Percentiles rank a stretch among this genome's conserved stretches.
phyloP scores from a whole-genome alignment of 1,140 invertebrate species.

The Condylostylus longicornis region DNA sequence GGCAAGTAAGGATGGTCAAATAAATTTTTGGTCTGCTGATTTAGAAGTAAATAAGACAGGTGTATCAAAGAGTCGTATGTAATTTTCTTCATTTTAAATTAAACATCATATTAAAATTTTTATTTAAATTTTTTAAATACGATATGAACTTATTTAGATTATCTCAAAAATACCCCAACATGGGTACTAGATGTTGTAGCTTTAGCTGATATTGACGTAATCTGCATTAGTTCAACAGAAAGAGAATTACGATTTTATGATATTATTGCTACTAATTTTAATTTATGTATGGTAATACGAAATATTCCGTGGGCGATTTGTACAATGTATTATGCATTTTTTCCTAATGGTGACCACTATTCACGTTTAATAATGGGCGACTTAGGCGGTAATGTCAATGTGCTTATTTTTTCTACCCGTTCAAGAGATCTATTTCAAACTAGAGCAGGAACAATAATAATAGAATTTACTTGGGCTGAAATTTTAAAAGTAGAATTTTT shows the following conservation, averaged over 20 bases:
- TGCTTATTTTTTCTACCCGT: constrained; percentile 42
- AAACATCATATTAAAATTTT: neutral
- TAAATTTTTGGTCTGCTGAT: constrained; percentile 54
- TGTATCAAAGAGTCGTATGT: constrained; percentile 42
- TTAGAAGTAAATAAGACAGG: constrained; percentile 41
- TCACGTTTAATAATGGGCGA: constrained; percentile 50
- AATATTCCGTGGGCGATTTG: constrained; percentile 37
- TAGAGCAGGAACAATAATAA: constrained; percentile 38
- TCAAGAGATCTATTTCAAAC: constrained; percentile 49
- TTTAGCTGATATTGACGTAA: constrained; percentile 50
- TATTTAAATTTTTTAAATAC: constrained; percentile 4
- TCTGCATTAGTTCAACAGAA: constrained; percentile 51
- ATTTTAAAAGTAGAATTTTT: constrained; percentile 33
- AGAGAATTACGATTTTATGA: constrained; percentile 56
- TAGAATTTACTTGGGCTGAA: constrained; percentile 39
- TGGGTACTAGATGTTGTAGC: constrained; percentile 49
- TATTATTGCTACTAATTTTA: constrained; percentile 49
- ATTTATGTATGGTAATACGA: constrained; percentile 42
- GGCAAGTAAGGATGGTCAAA: constrained; percentile 46
- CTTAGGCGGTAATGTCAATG: constrained; percentile 43
- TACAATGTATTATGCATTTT: constrained; percentile 46
- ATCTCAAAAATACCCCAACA: constrained; percentile 39
- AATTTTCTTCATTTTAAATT: constrained; percentile 1
- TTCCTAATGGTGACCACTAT: constrained; percentile 36
- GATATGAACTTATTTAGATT: constrained; percentile 21